Base-by-base conservation (phyloP, 2,888 invertebrate species). In the Nomada ruficornis region DNA sequence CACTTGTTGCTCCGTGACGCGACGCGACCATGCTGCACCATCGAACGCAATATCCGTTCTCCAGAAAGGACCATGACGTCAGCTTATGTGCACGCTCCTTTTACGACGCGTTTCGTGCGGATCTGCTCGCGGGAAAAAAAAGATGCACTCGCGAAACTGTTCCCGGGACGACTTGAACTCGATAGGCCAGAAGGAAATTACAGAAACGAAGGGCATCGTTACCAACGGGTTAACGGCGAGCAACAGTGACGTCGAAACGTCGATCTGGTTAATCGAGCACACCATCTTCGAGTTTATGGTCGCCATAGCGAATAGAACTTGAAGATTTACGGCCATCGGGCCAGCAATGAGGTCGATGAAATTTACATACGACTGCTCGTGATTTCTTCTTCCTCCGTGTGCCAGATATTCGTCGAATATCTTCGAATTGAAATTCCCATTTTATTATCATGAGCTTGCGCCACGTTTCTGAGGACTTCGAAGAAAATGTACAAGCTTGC, bases 11-110 rank as follows among this genome's bases (percentile, higher is more conserved):
- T 13, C 23, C 54, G 50, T 29, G 44, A 67, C 29, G 29, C 13
- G 57, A 2, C n/a, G n/a, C 60, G 11, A 23, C n/a, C 36, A 9
- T 55, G 54, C 15, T 15, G 36, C 29, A 52, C 42, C 68, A 52
- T 50, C 44, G 69, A 65, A 55, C 60, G 71, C 55, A 54, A 77
- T 78, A 77, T 74, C 71, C 64, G 77, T 62, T 57, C 73, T 57
- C 84, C 81, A 86, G 83, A 86, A 88, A 76, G 82, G 80, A 84
- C 72, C 82, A 59, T 89, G 87, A 89, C 89, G 84, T 88, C 88
- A 87, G 62, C 54, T 23, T 9, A n/a, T 23, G 20, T 47, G 54
- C 18, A 62, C 29, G 26, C 70, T 64, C 60, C 55, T 75, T 82
- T 79, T 79, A 78, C 68, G 59, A 68, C 42, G 54, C 52, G 57